Percentiles rank a stretch among this genome's conserved stretches.
Evolutionary conservation across 2,888 invertebrate genomes (phyloP).

Genomic region (Caenorhabditis wallacei): DNA sequence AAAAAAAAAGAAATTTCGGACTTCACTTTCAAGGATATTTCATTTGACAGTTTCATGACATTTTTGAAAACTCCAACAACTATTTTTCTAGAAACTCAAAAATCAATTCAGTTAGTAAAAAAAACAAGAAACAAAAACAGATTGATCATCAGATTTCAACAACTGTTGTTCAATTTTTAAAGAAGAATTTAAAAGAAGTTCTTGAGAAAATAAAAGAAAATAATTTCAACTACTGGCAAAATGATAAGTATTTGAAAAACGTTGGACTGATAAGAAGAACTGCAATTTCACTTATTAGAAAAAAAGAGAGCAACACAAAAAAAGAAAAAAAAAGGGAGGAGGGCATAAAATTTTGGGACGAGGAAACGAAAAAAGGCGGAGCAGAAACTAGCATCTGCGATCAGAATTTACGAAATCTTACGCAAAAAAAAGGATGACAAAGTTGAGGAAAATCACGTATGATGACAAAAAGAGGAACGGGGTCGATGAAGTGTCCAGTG

Average conservation of each 20-base stretch:
- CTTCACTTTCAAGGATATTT: too few species aligned
- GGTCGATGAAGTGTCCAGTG: not conserved
- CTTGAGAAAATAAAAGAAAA: not conserved
- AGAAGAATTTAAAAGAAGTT: not conserved
- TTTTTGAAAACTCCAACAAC: not conserved
- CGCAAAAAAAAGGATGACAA: conserved; percentile 37
- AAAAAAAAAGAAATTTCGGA: too few species aligned
- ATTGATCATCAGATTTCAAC: not conserved
- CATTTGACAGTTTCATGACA: too few species aligned
- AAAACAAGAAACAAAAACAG: not conserved
- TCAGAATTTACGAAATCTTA: conserved; percentile 29
- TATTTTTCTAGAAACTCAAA: conserved; percentile 1
- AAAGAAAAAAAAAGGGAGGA: not conserved
- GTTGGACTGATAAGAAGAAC: conserved; percentile 21
- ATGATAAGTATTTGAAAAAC: conserved; percentile 25
- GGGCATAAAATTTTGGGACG: conserved; percentile 8
- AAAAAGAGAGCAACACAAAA: not conserved
- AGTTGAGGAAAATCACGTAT: conserved; percentile 13
- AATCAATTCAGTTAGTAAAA: not conserved
- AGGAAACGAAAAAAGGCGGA: not conserved
- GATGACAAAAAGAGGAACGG: conserved; percentile 14
- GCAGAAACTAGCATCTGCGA: not conserved
- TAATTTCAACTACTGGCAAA: not conserved
- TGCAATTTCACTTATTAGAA: conserved; percentile 48
- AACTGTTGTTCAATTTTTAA: not conserved